phyloP scores from a whole-genome alignment of 2,113 vertebrate genomes.

The Platanista minor region DNA sequence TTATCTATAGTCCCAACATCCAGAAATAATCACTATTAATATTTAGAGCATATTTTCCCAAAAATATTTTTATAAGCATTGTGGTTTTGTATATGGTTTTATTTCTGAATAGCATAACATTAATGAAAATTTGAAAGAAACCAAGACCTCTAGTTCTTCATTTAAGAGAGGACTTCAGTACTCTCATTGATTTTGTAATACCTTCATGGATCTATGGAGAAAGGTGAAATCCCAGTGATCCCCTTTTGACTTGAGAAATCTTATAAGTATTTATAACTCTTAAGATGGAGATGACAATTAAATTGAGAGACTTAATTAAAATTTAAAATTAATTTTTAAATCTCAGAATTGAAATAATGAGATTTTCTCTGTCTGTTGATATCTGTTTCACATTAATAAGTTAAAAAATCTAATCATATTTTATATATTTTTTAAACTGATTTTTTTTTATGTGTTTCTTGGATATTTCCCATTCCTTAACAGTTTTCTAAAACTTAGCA shows the following conservation, averaged over 20 bases:
- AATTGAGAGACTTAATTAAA: not conserved
- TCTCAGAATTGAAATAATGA: not conserved
- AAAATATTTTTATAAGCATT: not conserved
- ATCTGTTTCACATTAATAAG: not conserved
- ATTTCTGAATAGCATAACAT: not conserved
- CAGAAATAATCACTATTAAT: not conserved
- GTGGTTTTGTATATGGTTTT: not conserved
- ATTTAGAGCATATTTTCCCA: not conserved
- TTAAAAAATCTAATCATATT: not conserved
- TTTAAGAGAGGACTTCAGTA: not conserved
- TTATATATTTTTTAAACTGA: not conserved
- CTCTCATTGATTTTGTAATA: not conserved
- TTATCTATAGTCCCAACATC: not conserved
- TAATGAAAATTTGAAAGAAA: conserved; percentile 5
- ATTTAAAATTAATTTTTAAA: not conserved
- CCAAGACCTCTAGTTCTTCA: not conserved
- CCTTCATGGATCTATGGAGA: not conserved
- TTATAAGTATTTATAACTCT: not conserved
- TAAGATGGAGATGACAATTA: not conserved
- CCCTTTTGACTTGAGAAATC: not conserved
- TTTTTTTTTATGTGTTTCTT: not conserved
- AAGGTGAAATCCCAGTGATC: not conserved
- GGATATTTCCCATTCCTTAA: not conserved
- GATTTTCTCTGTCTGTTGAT: not conserved
- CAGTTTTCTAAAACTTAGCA: not conserved